Conservation (phyloP, 2,113 vertebrate genomes). For the Sebastes fasciatus region DNA sequence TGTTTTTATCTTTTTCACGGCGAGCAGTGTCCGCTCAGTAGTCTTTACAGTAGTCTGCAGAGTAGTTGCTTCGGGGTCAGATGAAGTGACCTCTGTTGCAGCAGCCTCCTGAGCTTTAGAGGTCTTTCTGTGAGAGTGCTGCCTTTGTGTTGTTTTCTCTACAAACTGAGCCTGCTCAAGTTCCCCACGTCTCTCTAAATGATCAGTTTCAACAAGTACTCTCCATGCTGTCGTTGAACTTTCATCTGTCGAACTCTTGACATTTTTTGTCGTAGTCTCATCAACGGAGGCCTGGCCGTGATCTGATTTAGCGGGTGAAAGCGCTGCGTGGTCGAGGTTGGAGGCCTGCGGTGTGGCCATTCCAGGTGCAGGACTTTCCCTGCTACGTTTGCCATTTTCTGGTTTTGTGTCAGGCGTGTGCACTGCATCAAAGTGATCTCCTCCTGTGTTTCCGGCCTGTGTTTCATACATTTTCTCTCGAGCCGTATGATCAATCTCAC, state of each 20-base stretch:
- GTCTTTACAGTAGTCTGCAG: slow-evolving; percentile 30
- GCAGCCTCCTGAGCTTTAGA: slow-evolving; percentile 19
- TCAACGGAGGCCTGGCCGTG: neutral
- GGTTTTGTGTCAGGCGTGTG: slow-evolving; percentile 5
- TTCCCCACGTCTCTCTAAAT: slow-evolving; percentile 26
- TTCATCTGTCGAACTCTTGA: slow-evolving; percentile 22
- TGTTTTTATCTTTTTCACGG: slow-evolving; percentile 40
- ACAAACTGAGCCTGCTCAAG: slow-evolving; percentile 27
- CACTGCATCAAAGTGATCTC: slow-evolving; percentile 13
- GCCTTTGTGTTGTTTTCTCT: slow-evolving; percentile 52
- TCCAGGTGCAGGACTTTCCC: slow-evolving; percentile 14
- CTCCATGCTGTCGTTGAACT: neutral
- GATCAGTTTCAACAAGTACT: slow-evolving; percentile 1
- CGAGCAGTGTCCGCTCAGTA: slow-evolving; percentile 7
- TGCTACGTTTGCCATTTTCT: slow-evolving; percentile 26
- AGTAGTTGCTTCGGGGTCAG: slow-evolving; percentile 40
- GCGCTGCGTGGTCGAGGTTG: neutral
- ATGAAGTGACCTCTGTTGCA: slow-evolving; percentile 46
- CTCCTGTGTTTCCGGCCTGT: slow-evolving; percentile 4
- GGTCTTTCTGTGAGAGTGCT: slow-evolving; percentile 32
- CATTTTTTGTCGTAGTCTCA: slow-evolving; percentile 10
- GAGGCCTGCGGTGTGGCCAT: slow-evolving; percentile 5
- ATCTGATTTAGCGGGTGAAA: slow-evolving; percentile 33
- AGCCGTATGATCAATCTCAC: slow-evolving; percentile 33
- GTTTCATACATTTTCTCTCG: slow-evolving; percentile 41